These are phyloP conservation scores for Eristalinus sepulchralis DNA, from an alignment of 2,888 invertebrate genomes.

Conservation along the genomic window DNA sequence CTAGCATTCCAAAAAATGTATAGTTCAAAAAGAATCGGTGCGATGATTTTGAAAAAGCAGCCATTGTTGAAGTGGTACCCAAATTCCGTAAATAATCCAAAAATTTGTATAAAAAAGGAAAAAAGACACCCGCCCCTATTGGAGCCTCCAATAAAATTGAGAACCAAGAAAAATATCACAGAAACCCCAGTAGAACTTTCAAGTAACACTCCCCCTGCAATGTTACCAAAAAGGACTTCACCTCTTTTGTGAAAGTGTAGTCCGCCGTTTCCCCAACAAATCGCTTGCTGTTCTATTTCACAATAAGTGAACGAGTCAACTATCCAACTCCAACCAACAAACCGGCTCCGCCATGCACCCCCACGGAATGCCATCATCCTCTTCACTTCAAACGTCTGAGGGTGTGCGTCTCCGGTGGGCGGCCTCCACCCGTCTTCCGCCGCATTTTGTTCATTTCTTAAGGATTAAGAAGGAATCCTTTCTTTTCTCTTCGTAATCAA, in stretches of 20 bases:
- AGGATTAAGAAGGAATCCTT: neutral
- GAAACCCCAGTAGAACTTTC: neutral
- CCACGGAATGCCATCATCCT: constrained; percentile 29
- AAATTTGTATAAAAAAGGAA: too few species aligned
- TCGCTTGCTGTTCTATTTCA: constrained; percentile 37
- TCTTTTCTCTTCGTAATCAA: constrained; percentile 22
- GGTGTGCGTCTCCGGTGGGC: neutral
- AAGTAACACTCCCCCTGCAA: neutral
- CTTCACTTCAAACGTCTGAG: constrained; percentile 3
- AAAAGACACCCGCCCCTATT: too few species aligned
- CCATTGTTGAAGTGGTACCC: too few species aligned
- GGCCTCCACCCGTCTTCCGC: neutral
- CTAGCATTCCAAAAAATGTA: too few species aligned
- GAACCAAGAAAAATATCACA: too few species aligned
- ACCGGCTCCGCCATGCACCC: neutral
- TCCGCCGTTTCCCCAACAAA: constrained; percentile 5
- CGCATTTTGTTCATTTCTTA: neutral
- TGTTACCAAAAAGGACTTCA: neutral
- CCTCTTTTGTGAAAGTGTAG: neutral
- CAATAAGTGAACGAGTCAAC: constrained; percentile 20
- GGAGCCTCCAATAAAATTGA: too few species aligned
- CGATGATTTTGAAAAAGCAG: too few species aligned
- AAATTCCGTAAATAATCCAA: too few species aligned
- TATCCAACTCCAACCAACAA: neutral
- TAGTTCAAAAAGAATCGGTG: too few species aligned